Conservation (phyloP, 2,888 invertebrate genomes). For the Nowickia ferox region DNA sequence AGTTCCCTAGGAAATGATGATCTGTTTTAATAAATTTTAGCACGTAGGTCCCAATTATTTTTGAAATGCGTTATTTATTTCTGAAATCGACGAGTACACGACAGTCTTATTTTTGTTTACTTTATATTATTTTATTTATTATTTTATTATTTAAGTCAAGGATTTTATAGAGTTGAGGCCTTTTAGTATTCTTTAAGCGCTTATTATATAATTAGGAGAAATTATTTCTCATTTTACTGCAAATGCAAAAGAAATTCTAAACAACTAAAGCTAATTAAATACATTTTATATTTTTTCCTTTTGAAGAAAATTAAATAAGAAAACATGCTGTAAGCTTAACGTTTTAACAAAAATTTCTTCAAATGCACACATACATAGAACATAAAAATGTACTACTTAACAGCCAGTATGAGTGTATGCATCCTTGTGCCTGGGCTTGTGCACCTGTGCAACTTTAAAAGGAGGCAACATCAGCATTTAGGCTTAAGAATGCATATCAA, state of each 20-base stretch:
- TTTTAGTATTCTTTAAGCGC: not conserved
- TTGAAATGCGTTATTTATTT: too few relatives aligned
- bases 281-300: constrained; percentile 48
- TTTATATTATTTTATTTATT: not conserved
- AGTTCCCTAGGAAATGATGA: too few relatives aligned
- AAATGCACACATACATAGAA: constrained; percentile 1
- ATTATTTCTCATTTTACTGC: not conserved
- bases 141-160: constrained; percentile 1
- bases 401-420: not conserved
- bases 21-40: too few relatives aligned
- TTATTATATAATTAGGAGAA: constrained; percentile 13
- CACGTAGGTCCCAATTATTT: too few relatives aligned
- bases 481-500: constrained; percentile 59
- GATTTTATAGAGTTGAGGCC: not conserved
- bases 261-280: constrained; percentile 57
- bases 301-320: constrained; percentile 16
- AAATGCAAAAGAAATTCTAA: constrained; percentile 43
- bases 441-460: constrained; percentile 20
- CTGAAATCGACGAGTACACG: too few relatives aligned
- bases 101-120: too few relatives aligned
- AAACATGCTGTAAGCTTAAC: constrained; percentile 22
- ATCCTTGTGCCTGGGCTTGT: not conserved
- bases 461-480: constrained; percentile 59
- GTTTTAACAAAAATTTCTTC: constrained; percentile 39
- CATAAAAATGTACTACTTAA: constrained; percentile 11